These are phyloP conservation scores for Xyrauchen texanus DNA, from an alignment of 2,113 vertebrate species.

Conservation along the genomic window DNA sequence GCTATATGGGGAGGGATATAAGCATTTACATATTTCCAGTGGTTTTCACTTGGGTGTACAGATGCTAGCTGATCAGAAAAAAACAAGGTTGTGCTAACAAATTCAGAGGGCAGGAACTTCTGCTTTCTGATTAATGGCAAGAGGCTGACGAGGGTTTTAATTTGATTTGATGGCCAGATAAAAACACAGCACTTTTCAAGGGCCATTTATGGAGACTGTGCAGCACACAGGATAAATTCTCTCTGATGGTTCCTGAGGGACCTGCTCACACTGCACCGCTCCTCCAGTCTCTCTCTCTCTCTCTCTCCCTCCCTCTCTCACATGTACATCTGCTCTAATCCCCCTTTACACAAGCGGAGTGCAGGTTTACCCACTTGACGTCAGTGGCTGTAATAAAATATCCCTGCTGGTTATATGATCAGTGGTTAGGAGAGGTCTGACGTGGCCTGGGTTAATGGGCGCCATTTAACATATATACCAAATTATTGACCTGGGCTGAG, in stretches of 20 bases:
- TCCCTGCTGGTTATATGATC: conserved; percentile 76
- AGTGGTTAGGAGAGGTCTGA: conserved; percentile 79
- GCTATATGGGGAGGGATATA: no score
- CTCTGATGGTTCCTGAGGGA: conserved; percentile 73
- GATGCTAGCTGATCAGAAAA: no score
- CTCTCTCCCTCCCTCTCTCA: conserved; percentile 53
- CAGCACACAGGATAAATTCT: conserved; percentile 64
- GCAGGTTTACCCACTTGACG: conserved; percentile 68
- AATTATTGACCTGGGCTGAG: conserved; percentile 75
- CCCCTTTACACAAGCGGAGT: conserved; percentile 59
- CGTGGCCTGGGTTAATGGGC: conserved; percentile 84
- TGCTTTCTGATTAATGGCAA: conserved; percentile 63
- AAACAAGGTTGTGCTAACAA: conserved; percentile 51
- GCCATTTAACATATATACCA: conserved; percentile 81
- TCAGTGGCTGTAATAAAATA: conserved; percentile 77
- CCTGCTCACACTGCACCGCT: conserved; percentile 48
- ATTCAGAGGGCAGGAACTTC: conserved; percentile 57
- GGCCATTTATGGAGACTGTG: conserved; percentile 60
- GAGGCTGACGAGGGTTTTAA: conserved; percentile 68
- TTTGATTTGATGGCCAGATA: conserved; percentile 70
- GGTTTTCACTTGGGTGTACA: no score
- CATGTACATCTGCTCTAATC: conserved; percentile 67
- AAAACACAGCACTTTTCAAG: conserved; percentile 26
- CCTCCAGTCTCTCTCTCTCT: not conserved
- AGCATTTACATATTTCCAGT: no score